These are phyloP conservation scores for Lordiphosa fenestrarum DNA, from an alignment of 2,888 invertebrate genomes.

Conservation along the genomic window DNA sequence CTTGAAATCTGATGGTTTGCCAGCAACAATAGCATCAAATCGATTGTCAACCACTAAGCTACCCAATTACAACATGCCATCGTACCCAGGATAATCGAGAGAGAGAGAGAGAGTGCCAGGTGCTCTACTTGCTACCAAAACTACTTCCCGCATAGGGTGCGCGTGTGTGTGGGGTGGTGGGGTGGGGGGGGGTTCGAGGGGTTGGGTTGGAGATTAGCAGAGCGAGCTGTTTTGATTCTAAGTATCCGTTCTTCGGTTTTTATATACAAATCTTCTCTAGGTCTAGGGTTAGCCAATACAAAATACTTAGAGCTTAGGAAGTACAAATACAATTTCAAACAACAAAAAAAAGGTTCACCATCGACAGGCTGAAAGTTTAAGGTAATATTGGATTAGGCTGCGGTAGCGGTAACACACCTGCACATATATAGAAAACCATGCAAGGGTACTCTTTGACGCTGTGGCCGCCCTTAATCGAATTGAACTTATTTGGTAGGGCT, in stretches of 20 bases:
- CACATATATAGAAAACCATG: constrained; percentile 80
- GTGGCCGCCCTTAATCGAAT: constrained; percentile 71
- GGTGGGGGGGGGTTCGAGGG: background rate
- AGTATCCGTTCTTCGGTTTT: constrained; percentile 11
- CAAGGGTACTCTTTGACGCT: constrained; percentile 79
- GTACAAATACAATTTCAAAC: constrained; percentile 20
- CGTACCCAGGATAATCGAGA: too few relatives aligned
- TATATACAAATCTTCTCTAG: constrained; percentile 25
- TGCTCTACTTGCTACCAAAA: too few relatives aligned
- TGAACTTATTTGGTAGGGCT: constrained; percentile 48
- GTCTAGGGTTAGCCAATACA: constrained; percentile 32
- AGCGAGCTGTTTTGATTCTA: constrained; percentile 8
- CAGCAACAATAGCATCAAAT: constrained; percentile 5
- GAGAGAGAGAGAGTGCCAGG: too few relatives aligned
- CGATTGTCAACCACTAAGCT: background rate
- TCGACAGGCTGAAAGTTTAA: constrained; percentile 36
- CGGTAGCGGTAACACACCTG: constrained; percentile 79
- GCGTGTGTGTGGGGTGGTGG: background rate
- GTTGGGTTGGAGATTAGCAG: too few relatives aligned
- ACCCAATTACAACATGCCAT: background rate
- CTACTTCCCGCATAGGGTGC: too few relatives aligned
- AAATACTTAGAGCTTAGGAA: constrained; percentile 26
- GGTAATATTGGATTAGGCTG: constrained; percentile 44
- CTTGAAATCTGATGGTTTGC: constrained; percentile 68
- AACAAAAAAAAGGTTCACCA: constrained; percentile 18